These are phyloP conservation scores for Cyclina sinensis DNA, from an alignment of 1,140 invertebrate genomes.

Conservation along the genomic window DNA sequence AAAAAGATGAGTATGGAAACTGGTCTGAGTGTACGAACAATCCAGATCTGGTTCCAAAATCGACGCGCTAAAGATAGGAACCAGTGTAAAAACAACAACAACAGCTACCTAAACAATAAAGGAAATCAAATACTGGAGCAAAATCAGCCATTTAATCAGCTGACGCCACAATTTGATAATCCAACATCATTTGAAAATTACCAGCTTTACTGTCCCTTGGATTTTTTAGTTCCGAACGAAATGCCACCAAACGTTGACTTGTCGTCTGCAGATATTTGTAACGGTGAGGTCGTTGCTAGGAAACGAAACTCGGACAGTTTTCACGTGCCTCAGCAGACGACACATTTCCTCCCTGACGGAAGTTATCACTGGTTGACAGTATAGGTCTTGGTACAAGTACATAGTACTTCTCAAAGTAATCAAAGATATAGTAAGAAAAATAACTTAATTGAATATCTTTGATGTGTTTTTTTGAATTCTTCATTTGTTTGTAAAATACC, in stretches of 20 bases:
- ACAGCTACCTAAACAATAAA: background rate
- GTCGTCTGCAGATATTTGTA: constrained; percentile 61
- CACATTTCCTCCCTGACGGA: background rate
- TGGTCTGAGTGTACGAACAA: constrained; percentile 10
- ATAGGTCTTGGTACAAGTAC: background rate
- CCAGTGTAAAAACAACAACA: background rate
- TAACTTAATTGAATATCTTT: no score
- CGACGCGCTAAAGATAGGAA: constrained; percentile 32
- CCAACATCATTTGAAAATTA: background rate
- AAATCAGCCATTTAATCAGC: background rate
- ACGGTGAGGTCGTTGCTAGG: constrained; percentile 47
- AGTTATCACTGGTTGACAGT: constrained; percentile 10
- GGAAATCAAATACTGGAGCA: background rate
- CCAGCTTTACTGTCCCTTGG: constrained; percentile 47
- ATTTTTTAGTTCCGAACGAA: constrained; percentile 59
- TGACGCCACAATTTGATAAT: background rate
- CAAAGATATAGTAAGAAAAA: no score
- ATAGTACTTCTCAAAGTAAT: background rate
- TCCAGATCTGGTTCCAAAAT: constrained; percentile 59
- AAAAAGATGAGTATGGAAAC: background rate
- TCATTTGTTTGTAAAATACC: no score
- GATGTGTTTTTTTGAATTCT: no score
- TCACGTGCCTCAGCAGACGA: background rate
- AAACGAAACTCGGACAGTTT: constrained; percentile 9
- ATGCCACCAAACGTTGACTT: constrained; percentile 66